Percentiles rank a stretch among this genome's conserved stretches.
phyloP scores from a whole-genome alignment of 35 echinoderm and acorn worm genomes.

The Diadema setosum region DNA sequence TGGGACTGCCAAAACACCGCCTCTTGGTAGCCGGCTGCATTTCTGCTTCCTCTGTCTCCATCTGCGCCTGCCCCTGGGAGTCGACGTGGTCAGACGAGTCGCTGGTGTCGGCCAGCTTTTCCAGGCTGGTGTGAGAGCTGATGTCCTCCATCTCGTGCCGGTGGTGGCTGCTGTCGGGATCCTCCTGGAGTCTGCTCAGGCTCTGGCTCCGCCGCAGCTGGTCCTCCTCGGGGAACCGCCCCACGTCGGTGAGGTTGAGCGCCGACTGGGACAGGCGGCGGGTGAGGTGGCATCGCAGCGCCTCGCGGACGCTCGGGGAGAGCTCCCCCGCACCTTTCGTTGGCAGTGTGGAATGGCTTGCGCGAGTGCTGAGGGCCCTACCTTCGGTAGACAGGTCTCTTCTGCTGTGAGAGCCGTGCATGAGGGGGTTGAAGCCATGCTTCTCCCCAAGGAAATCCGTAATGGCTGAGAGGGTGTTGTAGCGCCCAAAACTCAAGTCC shows the following conservation, averaged over 20 bases:
- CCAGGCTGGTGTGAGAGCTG: not conserved
- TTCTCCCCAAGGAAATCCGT: not conserved
- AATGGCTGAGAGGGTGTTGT: not conserved
- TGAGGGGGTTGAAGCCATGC: not conserved
- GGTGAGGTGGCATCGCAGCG: slow-evolving; percentile 84
- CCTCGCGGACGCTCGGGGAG: slow-evolving; percentile 81
- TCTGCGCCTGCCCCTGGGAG: not conserved
- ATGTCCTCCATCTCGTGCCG: not conserved
- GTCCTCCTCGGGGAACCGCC: slow-evolving; percentile 21
- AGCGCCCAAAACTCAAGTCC: slow-evolving; percentile 41
- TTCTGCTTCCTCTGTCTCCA: not conserved
- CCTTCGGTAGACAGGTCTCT: not conserved
- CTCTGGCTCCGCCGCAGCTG: slow-evolving; percentile 70
- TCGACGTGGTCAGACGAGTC: not conserved
- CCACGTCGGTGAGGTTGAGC: slow-evolving; percentile 79
- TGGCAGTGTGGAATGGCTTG: not conserved
- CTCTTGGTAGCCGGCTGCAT: slow-evolving; percentile 1
- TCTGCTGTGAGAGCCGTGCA: not conserved
- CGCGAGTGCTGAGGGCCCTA: not conserved
- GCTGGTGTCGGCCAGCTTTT: slow-evolving; percentile 2
- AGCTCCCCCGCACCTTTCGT: slow-evolving; percentile 43
- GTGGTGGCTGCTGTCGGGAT: not conserved
- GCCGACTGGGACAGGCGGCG: slow-evolving; percentile 82
- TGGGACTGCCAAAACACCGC: not conserved
- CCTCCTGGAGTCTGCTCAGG: slow-evolving; percentile 57